Conservation (phyloP, 2,888 invertebrate genomes). For the Aspidiotus destructor region DNA sequence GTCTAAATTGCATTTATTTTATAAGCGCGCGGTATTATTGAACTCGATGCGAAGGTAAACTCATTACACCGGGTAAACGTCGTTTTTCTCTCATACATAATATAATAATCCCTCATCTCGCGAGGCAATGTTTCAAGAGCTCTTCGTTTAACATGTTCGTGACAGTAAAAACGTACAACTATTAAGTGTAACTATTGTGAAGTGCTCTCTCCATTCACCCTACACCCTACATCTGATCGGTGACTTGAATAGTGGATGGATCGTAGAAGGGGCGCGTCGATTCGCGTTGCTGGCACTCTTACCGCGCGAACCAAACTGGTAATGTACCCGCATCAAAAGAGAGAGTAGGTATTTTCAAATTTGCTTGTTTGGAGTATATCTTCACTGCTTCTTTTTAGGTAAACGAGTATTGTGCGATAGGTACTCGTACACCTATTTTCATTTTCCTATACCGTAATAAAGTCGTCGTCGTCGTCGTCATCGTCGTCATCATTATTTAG, state of each 20-base stretch:
- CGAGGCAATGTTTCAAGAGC: constrained; percentile 15
- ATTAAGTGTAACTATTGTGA: constrained; percentile 27
- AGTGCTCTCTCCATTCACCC: constrained; percentile 24
- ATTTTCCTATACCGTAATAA: background rate
- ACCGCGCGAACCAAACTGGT: constrained; percentile 6
- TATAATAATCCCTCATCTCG: constrained; percentile 18
- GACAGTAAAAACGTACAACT: constrained; percentile 26
- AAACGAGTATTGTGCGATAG: background rate
- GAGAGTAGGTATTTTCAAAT: constrained; percentile 8
- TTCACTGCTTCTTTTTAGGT: no score
- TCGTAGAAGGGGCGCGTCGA: constrained; percentile 22
- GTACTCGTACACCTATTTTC: background rate
- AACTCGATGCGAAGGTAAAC: constrained; percentile 1
- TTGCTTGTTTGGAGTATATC: background rate
- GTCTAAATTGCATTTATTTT: background rate
- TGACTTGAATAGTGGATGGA: constrained; percentile 31
- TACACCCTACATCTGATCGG: constrained; percentile 3
- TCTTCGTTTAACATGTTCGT: constrained; percentile 29
- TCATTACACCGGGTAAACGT: constrained; percentile 11
- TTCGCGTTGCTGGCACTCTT: background rate
- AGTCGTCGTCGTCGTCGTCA: background rate
- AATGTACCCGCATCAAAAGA: constrained; percentile 17
- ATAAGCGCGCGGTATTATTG: background rate
- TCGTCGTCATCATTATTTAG: background rate
- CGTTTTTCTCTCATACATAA: constrained; percentile 10